Evolutionary conservation across 2,113 vertebrate genomes (phyloP), one percentile per base, ranked within the genome.

Genomic region (Peucedramus taeniatus): DNA sequence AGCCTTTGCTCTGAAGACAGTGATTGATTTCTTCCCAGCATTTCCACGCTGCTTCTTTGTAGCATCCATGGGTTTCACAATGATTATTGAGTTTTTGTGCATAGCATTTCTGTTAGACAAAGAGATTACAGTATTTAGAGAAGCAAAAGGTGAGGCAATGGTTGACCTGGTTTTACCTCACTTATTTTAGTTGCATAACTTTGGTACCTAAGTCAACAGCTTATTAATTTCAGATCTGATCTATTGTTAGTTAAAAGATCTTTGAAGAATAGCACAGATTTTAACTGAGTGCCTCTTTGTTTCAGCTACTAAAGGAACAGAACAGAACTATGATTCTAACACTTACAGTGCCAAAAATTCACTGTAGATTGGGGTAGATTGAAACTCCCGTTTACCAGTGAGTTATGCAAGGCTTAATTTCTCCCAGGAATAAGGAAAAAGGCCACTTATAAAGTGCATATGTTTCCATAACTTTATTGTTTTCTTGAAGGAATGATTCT

Each of bases 1-100:
- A 63, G 76, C 75, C 28, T 85, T 89, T 39, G 7, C 26, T 87
- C 59, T 35, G 10, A 88, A 81, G 59, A 86, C n/a, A 86, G 68
- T 84, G 79, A 83, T 90, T 91, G 92, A 95, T 96, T 94, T 86
- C 56, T 65, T 83, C 39, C n/a, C 63, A 77, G 66, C 15, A 47
- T 86, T 88, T 95, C 44, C 35, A 26, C 1, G 33, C 22, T 81
- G 63, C 39, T 83, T 33, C 84, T 66, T 75, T 74, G 42, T 77
- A 88, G 16, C 42, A 60, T 88, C 78, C 80, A n/a, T 24, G 44
- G 14, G 3, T 70, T 93, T 92, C 51, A 75, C 56, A 64, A 78
- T 49, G 51, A 74, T 86, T 83, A 66, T 83, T 94, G 82, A 61
- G 53, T 77, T 93, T 87, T 69, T 80, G 47, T 74, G 79, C 83